Percentiles rank a stretch among this genome's conserved stretches.
These are phyloP conservation scores for Drosophila koepferae DNA, from an alignment of 2,888 invertebrate genomes.

Conservation along the genomic window DNA sequence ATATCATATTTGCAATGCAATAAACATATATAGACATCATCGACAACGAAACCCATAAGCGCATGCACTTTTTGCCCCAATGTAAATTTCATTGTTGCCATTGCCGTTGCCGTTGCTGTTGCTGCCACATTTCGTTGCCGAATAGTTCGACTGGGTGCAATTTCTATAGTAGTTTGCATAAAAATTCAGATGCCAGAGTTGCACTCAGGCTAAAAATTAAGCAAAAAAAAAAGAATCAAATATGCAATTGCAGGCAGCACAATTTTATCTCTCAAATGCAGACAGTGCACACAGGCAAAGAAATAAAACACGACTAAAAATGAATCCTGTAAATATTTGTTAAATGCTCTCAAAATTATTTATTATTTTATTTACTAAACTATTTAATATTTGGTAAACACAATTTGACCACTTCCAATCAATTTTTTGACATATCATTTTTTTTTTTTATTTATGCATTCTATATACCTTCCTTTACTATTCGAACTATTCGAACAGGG, in stretches of 20 bases:
- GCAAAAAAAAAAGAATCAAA: slow-evolving; percentile 39
- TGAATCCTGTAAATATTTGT: background rate
- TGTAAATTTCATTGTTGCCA: slow-evolving; percentile 48
- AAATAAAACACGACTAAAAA: background rate
- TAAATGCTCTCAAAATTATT: background rate
- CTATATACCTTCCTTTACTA: background rate
- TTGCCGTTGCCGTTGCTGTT: slow-evolving; percentile 2
- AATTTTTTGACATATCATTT: no score
- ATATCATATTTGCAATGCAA: slow-evolving; percentile 28
- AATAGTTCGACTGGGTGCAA: slow-evolving; percentile 66
- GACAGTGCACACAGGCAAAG: slow-evolving; percentile 2
- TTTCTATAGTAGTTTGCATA: slow-evolving; percentile 65
- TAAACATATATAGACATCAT: slow-evolving; percentile 11
- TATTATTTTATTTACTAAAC: no score
- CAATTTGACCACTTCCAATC: no score
- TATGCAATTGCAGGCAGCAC: slow-evolving; percentile 31
- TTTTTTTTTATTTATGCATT: no score
- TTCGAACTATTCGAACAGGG: background rate
- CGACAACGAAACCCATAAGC: background rate
- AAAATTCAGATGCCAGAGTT: slow-evolving; percentile 48
- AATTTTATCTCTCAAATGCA: slow-evolving; percentile 60
- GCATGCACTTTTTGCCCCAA: slow-evolving; percentile 20
- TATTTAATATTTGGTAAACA: background rate
- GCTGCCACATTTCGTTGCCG: slow-evolving; percentile 54
- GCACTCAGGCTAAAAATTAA: slow-evolving; percentile 50